Conservation (phyloP, 2,888 invertebrate species). For the Hyposoter dolosus region DNA sequence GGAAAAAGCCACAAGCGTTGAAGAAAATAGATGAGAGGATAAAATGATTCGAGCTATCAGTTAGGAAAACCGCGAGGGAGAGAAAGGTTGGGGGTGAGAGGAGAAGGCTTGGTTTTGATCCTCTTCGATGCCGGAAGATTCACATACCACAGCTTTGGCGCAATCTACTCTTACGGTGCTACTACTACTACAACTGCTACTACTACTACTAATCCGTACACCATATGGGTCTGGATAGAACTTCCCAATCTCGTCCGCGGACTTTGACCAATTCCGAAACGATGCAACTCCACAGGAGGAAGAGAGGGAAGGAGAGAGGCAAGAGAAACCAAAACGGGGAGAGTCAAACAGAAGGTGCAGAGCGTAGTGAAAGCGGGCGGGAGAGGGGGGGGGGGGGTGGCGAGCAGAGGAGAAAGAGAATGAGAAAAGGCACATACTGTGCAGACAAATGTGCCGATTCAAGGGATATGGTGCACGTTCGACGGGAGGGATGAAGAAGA, state of each 20-base stretch:
- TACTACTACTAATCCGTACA: constrained; percentile 53
- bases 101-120: constrained; percentile 15
- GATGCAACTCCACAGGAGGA: constrained; percentile 34
- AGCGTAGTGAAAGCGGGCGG: constrained; percentile 32
- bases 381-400: no score
- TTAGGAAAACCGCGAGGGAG: constrained; percentile 1
- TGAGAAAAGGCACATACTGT: constrained; percentile 37
- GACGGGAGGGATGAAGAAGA: constrained; percentile 16
- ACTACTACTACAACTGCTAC: constrained; percentile 52
- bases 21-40: constrained; percentile 28
- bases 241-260: constrained; percentile 53
- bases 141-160: constrained; percentile 32
- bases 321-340: constrained; percentile 10
- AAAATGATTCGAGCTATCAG: constrained; percentile 48
- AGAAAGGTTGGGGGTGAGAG: neutral
- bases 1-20: constrained; percentile 6
- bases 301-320: constrained; percentile 6
- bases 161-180: constrained; percentile 44
- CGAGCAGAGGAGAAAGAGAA: constrained; percentile 5
- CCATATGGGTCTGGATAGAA: constrained; percentile 38
- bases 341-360: constrained; percentile 17
- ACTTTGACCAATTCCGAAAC: constrained; percentile 57
- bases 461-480: constrained; percentile 41
- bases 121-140: constrained; percentile 21
- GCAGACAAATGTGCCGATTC: constrained; percentile 53